These are phyloP conservation scores for Dendropsophus ebraccatus DNA, from an alignment of 2,113 vertebrate genomes.

Conservation along the genomic window DNA sequence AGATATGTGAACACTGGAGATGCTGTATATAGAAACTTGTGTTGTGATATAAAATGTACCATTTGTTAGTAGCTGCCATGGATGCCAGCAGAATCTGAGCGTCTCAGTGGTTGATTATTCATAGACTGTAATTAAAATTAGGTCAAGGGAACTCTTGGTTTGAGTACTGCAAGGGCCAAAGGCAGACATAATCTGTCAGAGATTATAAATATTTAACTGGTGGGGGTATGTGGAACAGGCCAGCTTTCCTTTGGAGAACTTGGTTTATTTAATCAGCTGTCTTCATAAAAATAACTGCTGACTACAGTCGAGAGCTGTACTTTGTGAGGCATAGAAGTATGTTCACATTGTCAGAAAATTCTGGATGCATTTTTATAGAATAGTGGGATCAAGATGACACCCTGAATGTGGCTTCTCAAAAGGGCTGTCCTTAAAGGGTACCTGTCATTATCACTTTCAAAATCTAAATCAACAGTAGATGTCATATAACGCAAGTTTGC, in stretches of 20 bases:
- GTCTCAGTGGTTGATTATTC: constrained; percentile 3
- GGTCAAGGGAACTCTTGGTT: constrained; percentile 17
- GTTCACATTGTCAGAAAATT: no score
- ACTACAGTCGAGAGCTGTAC: neutral
- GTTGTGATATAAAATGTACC: neutral
- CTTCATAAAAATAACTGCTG: neutral
- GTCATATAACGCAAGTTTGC: no score
- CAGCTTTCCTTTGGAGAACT: neutral
- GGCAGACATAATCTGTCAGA: constrained; percentile 6
- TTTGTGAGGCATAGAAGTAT: neutral
- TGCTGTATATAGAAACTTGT: neutral
- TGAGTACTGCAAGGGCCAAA: constrained; percentile 24
- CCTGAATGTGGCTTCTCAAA: no score
- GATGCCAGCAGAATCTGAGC: neutral
- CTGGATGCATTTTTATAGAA: no score
- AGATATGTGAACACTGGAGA: neutral
- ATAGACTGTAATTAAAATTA: constrained; percentile 18
- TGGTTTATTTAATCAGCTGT: constrained; percentile 12
- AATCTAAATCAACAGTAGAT: no score
- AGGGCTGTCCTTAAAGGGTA: no score
- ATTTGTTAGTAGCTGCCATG: neutral
- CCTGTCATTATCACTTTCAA: no score
- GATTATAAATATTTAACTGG: constrained; percentile 14
- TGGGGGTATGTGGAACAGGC: neutral
- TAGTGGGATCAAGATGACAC: no score